Evolutionary conservation across 2,888 invertebrate species (phyloP), one percentile per base, ranked within the genome.

Genomic region (Noctuana brunneofusca): DNA sequence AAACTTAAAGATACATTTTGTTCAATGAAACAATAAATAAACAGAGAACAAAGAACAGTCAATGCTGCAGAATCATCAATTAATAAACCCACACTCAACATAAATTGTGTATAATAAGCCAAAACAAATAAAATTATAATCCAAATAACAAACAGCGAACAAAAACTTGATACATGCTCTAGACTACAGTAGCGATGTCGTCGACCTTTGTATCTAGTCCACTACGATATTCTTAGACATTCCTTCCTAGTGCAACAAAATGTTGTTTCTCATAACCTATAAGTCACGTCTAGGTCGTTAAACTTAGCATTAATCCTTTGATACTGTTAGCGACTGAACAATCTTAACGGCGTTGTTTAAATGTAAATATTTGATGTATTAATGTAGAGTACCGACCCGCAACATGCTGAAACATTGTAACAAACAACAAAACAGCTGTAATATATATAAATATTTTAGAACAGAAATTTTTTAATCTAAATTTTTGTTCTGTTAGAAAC

Each of bases 141-240:
- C n/a, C n/a, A n/a, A n/a, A n/a, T n/a, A n/a, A n/a, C n/a, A n/a
- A n/a, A n/a, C n/a, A n/a, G n/a, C n/a, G n/a, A n/a, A n/a, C n/a
- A n/a, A n/a, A n/a, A n/a, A n/a, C n/a, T n/a, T n/a, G n/a, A n/a
- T n/a, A n/a, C n/a, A 32, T 38, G 54, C 11, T 22, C 46, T 27
- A 60, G 43, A 69, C 71, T 68, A 65, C 63, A 69, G 65, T 57
- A 65, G 55, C 64, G 66, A 68, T 58, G 69, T 67, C 69, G 65
- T 69, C 66, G 65, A 64, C 67, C 68, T 71, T 66, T 65, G 68
- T 74, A 81, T 78, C 75, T 81, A 80, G 75, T 78, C 62, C 76
- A 71, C 55, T 62, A 60, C 46, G 74, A 75, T 80, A 80, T 81
- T 82, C 73, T 76, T 75, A 76, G 77, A 73, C 43, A 70, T 71